A percentile compares a stretch with the other conserved stretches of the same genome.
These are phyloP conservation scores for Onchidella celtica DNA, from an alignment of 2,888 invertebrate species.

Conservation along the genomic window DNA sequence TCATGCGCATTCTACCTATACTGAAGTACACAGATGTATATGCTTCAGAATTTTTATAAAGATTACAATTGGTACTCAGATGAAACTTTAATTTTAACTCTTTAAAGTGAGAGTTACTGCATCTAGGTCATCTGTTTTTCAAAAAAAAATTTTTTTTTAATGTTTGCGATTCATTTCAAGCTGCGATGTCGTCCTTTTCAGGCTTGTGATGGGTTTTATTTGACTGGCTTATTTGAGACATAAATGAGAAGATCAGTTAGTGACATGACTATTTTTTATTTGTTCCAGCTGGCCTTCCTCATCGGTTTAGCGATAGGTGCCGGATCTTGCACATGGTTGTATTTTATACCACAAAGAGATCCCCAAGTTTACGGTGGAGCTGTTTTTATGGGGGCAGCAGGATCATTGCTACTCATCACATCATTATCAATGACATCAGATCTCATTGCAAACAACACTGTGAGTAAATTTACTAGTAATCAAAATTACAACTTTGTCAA, in stretches of 20 bases:
- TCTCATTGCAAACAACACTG: conserved; percentile 90
- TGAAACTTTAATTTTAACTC: not conserved
- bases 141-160: too few species aligned
- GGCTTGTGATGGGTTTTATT: too few species aligned
- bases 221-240: too few species aligned
- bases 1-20: too few species aligned
- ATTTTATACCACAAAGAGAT: conserved; percentile 75
- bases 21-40: not conserved
- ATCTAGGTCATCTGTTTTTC: too few species aligned
- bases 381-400: conserved; percentile 89
- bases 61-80: not conserved
- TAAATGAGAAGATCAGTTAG: too few species aligned
- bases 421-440: conserved; percentile 94
- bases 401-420: conserved; percentile 92
- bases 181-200: too few species aligned
- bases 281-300: conserved; percentile 84
- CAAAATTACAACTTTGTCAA: too few species aligned
- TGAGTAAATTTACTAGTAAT: conserved; percentile 69
- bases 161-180: too few species aligned
- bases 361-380: conserved; percentile 85
- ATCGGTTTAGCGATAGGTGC: conserved; percentile 86
- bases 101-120: too few species aligned
- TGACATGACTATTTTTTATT: too few species aligned
- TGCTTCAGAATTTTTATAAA: not conserved
- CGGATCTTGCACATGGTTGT: conserved; percentile 87